These are phyloP conservation scores for Ypsolopha scabrella DNA, from an alignment of 2,888 invertebrate species.

Conservation along the genomic window DNA sequence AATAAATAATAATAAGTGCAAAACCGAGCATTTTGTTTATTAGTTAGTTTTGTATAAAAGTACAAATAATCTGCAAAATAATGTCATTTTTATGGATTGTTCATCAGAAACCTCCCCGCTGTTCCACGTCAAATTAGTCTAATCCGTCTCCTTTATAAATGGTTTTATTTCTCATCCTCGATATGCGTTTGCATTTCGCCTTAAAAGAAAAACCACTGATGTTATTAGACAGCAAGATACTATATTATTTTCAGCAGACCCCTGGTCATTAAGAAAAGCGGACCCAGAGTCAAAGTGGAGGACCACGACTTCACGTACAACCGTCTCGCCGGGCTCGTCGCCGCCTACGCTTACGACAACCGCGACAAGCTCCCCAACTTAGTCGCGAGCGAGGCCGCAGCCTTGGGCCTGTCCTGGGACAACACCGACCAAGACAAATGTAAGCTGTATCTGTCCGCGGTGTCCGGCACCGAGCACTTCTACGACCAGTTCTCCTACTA, in stretches of 20 bases:
- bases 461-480: slow-evolving; percentile 35
- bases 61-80: too few species aligned
- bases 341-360: slow-evolving; percentile 34
- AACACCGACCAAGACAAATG: slow-evolving; percentile 19
- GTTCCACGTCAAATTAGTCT: not conserved
- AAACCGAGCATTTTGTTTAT: too few species aligned
- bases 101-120: too few species aligned
- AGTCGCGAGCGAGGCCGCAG: slow-evolving; percentile 23
- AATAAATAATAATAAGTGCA: too few species aligned
- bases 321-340: slow-evolving; percentile 29
- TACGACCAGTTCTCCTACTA: slow-evolving; percentile 31
- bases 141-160: too few species aligned
- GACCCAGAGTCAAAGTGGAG: slow-evolving; percentile 21
- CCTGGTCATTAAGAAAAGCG: slow-evolving; percentile 28
- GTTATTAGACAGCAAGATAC: not conserved
- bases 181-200: not conserved
- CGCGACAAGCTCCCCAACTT: slow-evolving; percentile 23
- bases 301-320: slow-evolving; percentile 36
- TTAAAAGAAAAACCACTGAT: not conserved
- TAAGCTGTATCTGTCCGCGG: slow-evolving; percentile 29
- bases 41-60: too few species aligned
- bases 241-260: slow-evolving; percentile 23
- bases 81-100: too few species aligned
- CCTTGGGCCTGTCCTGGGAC: slow-evolving; percentile 31
- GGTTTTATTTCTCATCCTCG: not conserved